A percentile compares a stretch with the other conserved stretches of the same genome.
Conservation (phyloP, 2,888 invertebrate genomes). For the Glyphotaelius pellucidus region DNA sequence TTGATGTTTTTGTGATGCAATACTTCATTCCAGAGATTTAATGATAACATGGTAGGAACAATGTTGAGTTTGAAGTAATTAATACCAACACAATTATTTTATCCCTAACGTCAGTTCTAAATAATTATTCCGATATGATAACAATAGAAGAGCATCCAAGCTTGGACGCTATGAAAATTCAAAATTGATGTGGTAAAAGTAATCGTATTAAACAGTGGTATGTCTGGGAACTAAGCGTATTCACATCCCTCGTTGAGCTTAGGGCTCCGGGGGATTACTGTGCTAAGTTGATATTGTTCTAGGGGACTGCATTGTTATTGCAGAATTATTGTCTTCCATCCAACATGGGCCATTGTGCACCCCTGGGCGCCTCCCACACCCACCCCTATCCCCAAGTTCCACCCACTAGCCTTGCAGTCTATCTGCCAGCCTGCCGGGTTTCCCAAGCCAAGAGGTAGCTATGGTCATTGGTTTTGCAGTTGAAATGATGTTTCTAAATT, state of each 20-base stretch:
- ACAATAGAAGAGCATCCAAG: too few species aligned
- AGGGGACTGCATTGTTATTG: conserved; percentile 65
- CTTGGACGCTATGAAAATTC: not conserved
- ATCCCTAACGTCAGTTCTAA: too few species aligned
- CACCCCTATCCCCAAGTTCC: not conserved
- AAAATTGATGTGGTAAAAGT: not conserved
- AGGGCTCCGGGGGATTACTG: conserved; percentile 46
- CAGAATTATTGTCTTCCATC: conserved; percentile 64
- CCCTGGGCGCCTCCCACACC: not conserved
- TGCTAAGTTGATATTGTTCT: conserved; percentile 65
- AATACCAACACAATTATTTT: too few species aligned
- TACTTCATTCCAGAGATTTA: too few species aligned
- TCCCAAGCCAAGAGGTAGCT: not conserved
- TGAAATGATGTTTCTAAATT: not conserved
- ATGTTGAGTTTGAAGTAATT: too few species aligned
- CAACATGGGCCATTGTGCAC: conserved; percentile 51
- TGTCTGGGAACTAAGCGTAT: conserved; percentile 14
- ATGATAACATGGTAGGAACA: too few species aligned
- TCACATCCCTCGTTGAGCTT: not conserved
- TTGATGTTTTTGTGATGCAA: too few species aligned
- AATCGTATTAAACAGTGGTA: not conserved
- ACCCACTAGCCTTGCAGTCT: not conserved
- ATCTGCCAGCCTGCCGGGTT: not conserved
- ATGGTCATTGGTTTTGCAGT: not conserved
- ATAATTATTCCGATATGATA: too few species aligned